Evolutionary conservation across 2,888 invertebrate species (phyloP), one percentile per base, ranked within the genome.

Genomic region (Lasiommata megera): DNA sequence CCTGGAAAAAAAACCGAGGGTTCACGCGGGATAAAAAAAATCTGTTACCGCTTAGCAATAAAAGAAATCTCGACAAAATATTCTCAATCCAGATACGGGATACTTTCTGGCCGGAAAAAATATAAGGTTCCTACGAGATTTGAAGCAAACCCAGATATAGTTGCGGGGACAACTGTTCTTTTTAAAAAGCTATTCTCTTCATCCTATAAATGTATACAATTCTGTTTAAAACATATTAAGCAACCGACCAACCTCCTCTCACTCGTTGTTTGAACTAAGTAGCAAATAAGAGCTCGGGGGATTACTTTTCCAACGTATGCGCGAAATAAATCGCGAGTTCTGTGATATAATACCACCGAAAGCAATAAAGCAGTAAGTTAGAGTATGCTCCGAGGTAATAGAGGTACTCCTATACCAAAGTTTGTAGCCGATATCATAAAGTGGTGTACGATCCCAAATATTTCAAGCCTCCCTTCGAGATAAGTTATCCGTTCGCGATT

Each of bases 301-400:
- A 88, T 80, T 79, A 82, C 82, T 77, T 78, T 74, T 73, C 77
- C 74, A 76, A 77, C 79, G 79, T 80, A 82, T 78, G 77, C 76
- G 79, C 69, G 74, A 77, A 83, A 87, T 85, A 88, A 85, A 87
- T 88, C 87, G 79, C 63, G 82, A 84, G 80, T 86, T 85, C 87
- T 84, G 84, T 86, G 87, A 89, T 86, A 89, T 89, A 88, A 88
- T 88, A 88, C 88, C 83, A 82, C 75, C 69, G 73, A 73, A 82
- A 82, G 88, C 83, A 82, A 88, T 89, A 89, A 89, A 88, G 83
- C 84, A 80, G 82, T 75, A 88, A 88, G 83, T 88, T 85, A 79
- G 81, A 82, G 84, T 79, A 82, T 76, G 81, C 82, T 83, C 79
- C 72, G 70, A 79, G 79, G 82, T 80, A 80, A 86, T 80, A 80